Evolutionary conservation across 2,888 invertebrate genomes (phyloP).

Genomic region (Nebria brevicollis): DNA sequence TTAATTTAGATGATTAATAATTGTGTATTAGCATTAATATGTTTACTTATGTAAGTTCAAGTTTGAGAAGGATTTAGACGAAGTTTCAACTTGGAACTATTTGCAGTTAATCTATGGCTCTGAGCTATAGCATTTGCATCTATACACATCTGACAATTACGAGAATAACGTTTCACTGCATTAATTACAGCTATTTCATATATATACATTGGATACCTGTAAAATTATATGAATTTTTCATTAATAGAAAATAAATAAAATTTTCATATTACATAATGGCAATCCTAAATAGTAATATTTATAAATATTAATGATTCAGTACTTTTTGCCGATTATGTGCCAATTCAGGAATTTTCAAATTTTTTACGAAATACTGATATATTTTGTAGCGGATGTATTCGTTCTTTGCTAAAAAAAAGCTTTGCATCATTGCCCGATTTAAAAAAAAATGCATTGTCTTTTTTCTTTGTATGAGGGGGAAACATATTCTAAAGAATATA

Average conservation of each 20-base stretch:
- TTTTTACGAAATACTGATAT: no score
- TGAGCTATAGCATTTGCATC: neutral
- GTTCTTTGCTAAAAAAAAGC: constrained; percentile 4
- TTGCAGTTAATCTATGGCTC: neutral
- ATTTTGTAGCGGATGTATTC: constrained; percentile 33
- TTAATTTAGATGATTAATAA: neutral
- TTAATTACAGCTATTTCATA: no score
- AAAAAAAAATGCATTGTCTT: constrained; percentile 40
- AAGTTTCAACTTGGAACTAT: neutral
- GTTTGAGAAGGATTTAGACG: neutral
- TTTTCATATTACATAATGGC: no score
- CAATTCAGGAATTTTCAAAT: no score
- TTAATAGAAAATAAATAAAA: no score
- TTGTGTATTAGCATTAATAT: neutral
- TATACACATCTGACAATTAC: neutral
- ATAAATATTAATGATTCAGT: no score
- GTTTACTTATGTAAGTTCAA: neutral
- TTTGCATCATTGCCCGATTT: neutral
- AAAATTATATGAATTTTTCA: no score
- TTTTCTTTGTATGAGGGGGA: constrained; percentile 18
- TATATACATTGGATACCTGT: no score
- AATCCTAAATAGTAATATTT: no score
- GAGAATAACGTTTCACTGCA: neutral
- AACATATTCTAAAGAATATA: constrained; percentile 23
- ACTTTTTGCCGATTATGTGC: no score